Evolutionary conservation across 2,797 vertebrate genomes (phyloP).

Genomic region (Sebastolobus alascanus): DNA sequence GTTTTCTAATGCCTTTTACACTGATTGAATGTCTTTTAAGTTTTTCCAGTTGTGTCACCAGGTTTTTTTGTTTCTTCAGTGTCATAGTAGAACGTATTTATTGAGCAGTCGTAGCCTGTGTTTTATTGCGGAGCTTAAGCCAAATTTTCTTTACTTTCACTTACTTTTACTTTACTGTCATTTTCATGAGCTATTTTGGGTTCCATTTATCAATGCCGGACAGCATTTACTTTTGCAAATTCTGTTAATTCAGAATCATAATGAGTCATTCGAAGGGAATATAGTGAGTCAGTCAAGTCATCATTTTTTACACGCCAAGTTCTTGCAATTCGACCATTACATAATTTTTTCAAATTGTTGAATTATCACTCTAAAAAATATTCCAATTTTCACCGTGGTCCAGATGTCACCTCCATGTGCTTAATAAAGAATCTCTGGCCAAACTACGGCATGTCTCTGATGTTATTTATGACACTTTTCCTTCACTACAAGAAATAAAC

Average conservation of each 20-base stretch:
- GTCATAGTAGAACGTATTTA: conserved; percentile 52
- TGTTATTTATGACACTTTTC: not conserved
- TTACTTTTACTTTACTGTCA: too few species aligned
- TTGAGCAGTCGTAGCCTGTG: conserved; percentile 9
- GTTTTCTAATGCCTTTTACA: conserved; percentile 64
- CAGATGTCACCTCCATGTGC: conserved; percentile 38
- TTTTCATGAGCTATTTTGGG: not conserved
- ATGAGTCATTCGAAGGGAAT: not conserved
- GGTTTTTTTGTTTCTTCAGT: not conserved
- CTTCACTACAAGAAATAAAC: conserved; percentile 41
- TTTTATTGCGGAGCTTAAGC: conserved; percentile 10
- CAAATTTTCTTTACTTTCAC: not conserved
- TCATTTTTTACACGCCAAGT: not conserved
- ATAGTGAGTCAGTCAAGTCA: not conserved
- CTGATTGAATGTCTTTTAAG: conserved; percentile 6
- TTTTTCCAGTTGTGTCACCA: not conserved
- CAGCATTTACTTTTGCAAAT: not conserved
- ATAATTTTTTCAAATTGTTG: conserved; percentile 2
- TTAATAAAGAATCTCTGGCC: conserved; percentile 59
- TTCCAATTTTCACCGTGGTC: conserved; percentile 18
- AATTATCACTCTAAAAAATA: not conserved
- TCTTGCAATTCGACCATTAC: not conserved
- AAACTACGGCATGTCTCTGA: not conserved
- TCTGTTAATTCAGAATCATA: not conserved
- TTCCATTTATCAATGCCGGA: not conserved